These are phyloP conservation scores for Cantharis rufa DNA, from an alignment of 2,888 invertebrate genomes.

Conservation along the genomic window DNA sequence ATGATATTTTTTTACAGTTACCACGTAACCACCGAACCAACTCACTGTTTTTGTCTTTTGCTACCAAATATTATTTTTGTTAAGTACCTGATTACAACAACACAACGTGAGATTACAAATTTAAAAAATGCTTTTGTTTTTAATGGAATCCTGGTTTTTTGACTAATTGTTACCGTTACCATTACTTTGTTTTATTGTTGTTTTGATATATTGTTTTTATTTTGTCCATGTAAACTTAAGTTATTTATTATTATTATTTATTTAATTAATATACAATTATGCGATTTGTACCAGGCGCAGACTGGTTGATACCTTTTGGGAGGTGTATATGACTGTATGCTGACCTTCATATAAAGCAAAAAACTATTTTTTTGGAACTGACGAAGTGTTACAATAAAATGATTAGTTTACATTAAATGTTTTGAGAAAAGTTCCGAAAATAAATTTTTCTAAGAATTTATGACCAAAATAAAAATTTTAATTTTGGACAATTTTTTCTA, in stretches of 20 bases:
- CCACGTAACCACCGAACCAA: no score
- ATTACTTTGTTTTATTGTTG: not conserved
- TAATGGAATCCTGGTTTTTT: not conserved
- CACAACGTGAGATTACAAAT: not conserved
- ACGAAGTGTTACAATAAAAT: not conserved
- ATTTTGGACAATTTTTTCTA: no score
- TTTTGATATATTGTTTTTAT: not conserved
- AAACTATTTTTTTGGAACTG: not conserved
- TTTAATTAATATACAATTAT: not conserved
- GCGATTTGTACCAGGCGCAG: not conserved
- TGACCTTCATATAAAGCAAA: not conserved
- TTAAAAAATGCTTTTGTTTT: not conserved
- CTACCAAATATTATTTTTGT: not conserved
- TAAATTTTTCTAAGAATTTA: not conserved
- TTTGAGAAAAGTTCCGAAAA: not conserved
- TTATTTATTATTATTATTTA: not conserved
- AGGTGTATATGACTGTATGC: not conserved
- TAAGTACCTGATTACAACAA: not conserved
- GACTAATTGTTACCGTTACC: not conserved
- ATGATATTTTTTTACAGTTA: no score
- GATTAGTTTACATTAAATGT: not conserved
- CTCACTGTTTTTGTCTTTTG: no score
- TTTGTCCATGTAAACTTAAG: not conserved
- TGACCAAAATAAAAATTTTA: not conserved
- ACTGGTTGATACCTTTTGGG: not conserved